These are phyloP conservation scores for Himalopsyche japonica DNA, from an alignment of 2,888 invertebrate genomes.

Conservation along the genomic window DNA sequence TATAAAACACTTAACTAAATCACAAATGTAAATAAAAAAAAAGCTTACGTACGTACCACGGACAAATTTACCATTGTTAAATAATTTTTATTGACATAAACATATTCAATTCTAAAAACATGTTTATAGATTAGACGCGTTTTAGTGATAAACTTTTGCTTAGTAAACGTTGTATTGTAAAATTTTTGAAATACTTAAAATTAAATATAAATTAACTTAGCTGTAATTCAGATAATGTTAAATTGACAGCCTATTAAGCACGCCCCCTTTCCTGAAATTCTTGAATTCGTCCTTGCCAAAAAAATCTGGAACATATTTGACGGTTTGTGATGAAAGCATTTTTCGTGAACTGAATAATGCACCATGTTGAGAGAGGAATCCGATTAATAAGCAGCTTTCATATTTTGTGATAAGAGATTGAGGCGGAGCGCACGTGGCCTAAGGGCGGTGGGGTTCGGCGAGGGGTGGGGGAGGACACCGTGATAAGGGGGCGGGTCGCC, in stretches of 20 bases:
- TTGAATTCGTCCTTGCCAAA: not conserved
- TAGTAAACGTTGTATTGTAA: too few relatives aligned
- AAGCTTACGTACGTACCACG: not conserved
- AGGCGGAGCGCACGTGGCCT: slow-evolving; percentile 5
- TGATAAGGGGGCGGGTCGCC: slow-evolving; percentile 11
- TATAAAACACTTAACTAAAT: not conserved
- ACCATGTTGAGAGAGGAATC: not conserved
- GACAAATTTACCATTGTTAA: too few relatives aligned
- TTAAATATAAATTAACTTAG: not conserved
- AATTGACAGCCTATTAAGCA: not conserved
- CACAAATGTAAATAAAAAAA: not conserved
- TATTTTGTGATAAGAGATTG: not conserved
- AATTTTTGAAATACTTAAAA: too few relatives aligned
- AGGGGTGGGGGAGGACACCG: not conserved
- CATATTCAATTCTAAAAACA: too few relatives aligned
- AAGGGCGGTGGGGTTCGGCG: not conserved
- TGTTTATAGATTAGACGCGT: too few relatives aligned
- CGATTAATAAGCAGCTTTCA: not conserved
- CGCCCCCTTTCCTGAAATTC: not conserved
- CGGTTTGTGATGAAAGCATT: not conserved
- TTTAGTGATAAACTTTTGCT: too few relatives aligned
- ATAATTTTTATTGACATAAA: too few relatives aligned
- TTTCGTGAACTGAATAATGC: not conserved
- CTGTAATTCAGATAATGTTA: not conserved
- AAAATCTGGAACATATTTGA: not conserved